Conservation (phyloP, 2,113 vertebrate species). For the Lophotis ruficrista region DNA sequence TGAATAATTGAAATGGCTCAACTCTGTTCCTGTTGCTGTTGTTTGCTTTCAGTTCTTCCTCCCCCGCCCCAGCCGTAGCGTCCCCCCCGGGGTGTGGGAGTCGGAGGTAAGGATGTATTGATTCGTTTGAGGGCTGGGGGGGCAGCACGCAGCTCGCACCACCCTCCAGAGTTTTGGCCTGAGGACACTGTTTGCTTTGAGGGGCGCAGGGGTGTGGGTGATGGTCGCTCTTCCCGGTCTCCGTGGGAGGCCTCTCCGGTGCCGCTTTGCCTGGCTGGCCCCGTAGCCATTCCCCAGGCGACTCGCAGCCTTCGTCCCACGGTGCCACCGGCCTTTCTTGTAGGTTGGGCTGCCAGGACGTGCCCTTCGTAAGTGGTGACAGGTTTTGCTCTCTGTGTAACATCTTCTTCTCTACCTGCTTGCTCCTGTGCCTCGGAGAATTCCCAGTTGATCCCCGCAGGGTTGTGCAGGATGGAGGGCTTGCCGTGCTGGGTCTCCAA, state of each 20-base stretch:
- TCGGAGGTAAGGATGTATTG: conserved; percentile 74
- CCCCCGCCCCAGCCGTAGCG: conserved; percentile 69
- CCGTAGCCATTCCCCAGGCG: not conserved
- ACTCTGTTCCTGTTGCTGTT: conserved; percentile 99
- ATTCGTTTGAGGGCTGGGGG: not conserved
- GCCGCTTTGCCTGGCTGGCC: not conserved
- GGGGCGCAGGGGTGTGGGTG: not conserved
- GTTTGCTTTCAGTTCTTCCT: conserved; percentile 85
- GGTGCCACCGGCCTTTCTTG: rapidly evolving
- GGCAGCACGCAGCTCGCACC: not conserved
- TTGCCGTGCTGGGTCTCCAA: not conserved
- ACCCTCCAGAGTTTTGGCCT: not conserved
- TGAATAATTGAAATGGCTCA: conserved; percentile 99
- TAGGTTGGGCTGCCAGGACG: not conserved
- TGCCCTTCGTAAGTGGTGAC: not conserved
- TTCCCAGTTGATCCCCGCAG: not conserved
- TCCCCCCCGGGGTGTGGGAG: conserved; percentile 69
- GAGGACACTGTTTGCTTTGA: not conserved
- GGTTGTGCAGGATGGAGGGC: not conserved
- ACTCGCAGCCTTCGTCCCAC: rapidly evolving
- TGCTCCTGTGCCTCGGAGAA: not conserved
- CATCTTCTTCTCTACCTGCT: not conserved
- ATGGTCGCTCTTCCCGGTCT: not conserved
- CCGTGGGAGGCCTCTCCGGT: not conserved
- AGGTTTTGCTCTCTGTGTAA: not conserved